A percentile compares a stretch with the other conserved stretches of the same genome.
These are phyloP conservation scores for Phaonia tiefii DNA, from an alignment of 2,888 invertebrate genomes.

Conservation along the genomic window DNA sequence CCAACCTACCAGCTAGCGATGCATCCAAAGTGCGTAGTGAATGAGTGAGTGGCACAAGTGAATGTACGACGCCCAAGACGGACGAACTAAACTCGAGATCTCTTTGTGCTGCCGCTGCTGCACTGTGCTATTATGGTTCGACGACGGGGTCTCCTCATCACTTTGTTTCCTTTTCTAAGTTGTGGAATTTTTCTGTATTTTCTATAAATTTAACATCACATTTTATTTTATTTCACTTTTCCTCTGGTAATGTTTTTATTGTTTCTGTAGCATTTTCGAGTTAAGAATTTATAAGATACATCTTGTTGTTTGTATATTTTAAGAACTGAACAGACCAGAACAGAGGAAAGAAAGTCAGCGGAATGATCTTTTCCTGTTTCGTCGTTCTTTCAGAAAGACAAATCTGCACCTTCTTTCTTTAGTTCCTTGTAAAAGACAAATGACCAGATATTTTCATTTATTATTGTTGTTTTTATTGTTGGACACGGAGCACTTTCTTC, in stretches of 20 bases:
- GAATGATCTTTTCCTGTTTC: conserved; percentile 53
- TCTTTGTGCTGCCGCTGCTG: conserved; percentile 43
- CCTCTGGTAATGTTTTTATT: neutral
- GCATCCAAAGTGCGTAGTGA: conserved; percentile 49
- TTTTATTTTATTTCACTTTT: conserved; percentile 32
- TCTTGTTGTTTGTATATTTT: conserved; percentile 24
- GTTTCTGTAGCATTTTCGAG: conserved; percentile 1
- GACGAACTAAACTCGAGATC: conserved; percentile 13
- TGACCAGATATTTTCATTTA: conserved; percentile 67
- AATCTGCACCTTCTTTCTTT: conserved; percentile 55
- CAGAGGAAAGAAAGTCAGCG: conserved; percentile 35
- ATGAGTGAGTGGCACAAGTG: conserved; percentile 8
- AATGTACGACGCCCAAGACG: too few species aligned
- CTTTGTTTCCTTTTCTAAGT: conserved; percentile 29
- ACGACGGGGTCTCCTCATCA: neutral
- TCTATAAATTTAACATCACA: conserved; percentile 45
- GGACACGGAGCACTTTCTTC: conserved; percentile 54
- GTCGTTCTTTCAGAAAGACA: conserved; percentile 41
- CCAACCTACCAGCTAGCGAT: conserved; percentile 18
- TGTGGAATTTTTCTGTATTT: conserved; percentile 35
- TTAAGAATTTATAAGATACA: conserved; percentile 23
- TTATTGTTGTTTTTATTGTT: conserved; percentile 45
- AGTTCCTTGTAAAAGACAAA: conserved; percentile 55
- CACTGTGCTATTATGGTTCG: conserved; percentile 32
- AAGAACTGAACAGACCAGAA: conserved; percentile 13